Percentiles rank a stretch among this genome's conserved stretches.
These are phyloP conservation scores for Mystacides longicornis DNA, from an alignment of 2,888 invertebrate species.

Conservation along the genomic window DNA sequence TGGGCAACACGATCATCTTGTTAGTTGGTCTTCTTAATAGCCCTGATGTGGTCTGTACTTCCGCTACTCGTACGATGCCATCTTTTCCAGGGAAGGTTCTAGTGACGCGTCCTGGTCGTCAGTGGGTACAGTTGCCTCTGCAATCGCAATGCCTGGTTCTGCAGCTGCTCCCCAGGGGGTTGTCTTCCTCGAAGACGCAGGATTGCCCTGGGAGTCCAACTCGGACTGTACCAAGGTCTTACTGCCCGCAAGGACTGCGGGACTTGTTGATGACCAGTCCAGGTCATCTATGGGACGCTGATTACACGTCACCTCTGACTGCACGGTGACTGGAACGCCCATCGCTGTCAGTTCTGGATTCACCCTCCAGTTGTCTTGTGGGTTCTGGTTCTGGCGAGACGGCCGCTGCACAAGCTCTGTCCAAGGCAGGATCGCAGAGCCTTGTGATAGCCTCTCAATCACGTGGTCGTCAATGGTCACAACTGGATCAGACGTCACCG, in stretches of 20 bases:
- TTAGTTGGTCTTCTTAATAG: neutral
- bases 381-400: too few relatives aligned
- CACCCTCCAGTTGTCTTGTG: too few relatives aligned
- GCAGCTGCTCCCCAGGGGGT: constrained; percentile 11
- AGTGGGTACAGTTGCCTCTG: too few relatives aligned
- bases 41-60: neutral
- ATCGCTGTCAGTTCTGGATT: too few relatives aligned
- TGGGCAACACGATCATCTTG: neutral
- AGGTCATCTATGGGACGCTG: too few relatives aligned
- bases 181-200: neutral
- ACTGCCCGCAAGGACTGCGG: constrained; percentile 22
- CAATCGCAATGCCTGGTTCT: constrained; percentile 6
- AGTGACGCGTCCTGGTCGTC: constrained; percentile 6
- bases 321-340: too few relatives aligned
- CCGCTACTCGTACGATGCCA: neutral
- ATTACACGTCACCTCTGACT: too few relatives aligned
- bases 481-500: too few relatives aligned
- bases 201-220: constrained; percentile 2
- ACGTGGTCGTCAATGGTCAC: too few relatives aligned
- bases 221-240: constrained; percentile 23
- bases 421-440: too few relatives aligned
- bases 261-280: constrained; percentile 45
- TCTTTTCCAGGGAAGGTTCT: neutral
- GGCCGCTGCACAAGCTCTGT: too few relatives aligned
- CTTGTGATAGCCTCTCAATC: too few relatives aligned